Base-by-base conservation (phyloP, 92 coral and sea anemone genomes). In the Bergia puertoricense region DNA sequence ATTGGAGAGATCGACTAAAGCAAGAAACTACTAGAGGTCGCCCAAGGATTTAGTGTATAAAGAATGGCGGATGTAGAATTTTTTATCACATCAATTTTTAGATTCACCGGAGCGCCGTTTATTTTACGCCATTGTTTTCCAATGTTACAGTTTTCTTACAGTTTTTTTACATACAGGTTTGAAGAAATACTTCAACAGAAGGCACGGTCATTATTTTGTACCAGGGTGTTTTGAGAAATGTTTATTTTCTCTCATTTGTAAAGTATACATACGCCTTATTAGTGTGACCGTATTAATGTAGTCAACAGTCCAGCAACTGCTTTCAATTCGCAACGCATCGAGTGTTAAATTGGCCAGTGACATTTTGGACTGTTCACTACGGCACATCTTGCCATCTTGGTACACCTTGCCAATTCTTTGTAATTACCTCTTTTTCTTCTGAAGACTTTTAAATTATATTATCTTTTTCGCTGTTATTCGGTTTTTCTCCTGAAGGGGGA, bases 1-100 rank as follows among this genome's bases (percentile, higher is more conserved):
- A 8, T 11, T 75, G 79, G 48, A 22, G 23, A 40, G 46, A 38
- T 40, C 22, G 44, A 39, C 44, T 40, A 5, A 11, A 43, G 42
- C 14, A 38, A 22, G 80, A 22, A 37, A 43, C 45, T 43, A 39
- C 43, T 40, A 74, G 30, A 2, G 10, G 14, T 76, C 51, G 46
- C 80, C 13, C 48, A 18, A 5, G 80, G 54, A 74, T 41, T 76
- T 9, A 42, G 18, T 76, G 46, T 76, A n/a, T 42, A 76, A 16
- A 18, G 44, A 22, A 39, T 38, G 42, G 20, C 22, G 78, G n/a
- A 39, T 74, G 46, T 40, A 38, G 50, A 40, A 1, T 16, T 40
- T 40, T 43, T 74, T 38, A 40, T 40, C 46, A 40, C 43, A 39
- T 74, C 78, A n/a, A 76, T 76, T 75, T 75, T 76, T 76, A 62